Conservation (phyloP, 2,888 invertebrate genomes). For the Ochlodes sylvanus region DNA sequence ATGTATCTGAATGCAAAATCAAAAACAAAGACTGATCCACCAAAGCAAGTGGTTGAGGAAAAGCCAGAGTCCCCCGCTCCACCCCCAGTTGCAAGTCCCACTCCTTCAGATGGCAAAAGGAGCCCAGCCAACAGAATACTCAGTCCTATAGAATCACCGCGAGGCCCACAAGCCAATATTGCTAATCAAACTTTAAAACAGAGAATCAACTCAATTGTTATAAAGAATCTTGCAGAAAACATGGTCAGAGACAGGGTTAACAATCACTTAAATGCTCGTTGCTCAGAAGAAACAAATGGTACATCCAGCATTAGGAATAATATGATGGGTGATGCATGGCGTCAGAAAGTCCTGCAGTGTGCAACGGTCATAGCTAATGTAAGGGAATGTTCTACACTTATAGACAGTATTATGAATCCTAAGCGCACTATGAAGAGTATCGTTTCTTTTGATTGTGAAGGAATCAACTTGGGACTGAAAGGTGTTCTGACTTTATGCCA, state of each 20-base stretch:
- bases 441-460: conserved; percentile 96
- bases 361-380: conserved; percentile 92
- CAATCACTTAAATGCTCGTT: conserved; percentile 76
- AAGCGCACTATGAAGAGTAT: conserved; percentile 84
- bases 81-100: conserved; percentile 71
- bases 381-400: conserved; percentile 91
- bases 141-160: conserved; percentile 81
- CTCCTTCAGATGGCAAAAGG: conserved; percentile 75
- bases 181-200: conserved; percentile 93
- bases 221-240: conserved; percentile 95
- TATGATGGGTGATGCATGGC: conserved; percentile 90
- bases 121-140: conserved; percentile 80
- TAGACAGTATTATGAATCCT: conserved; percentile 89
- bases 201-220: conserved; percentile 93
- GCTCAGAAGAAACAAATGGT: conserved; percentile 74
- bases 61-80: conserved; percentile 68
- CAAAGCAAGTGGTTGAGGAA: conserved; percentile 77
- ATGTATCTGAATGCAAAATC: conserved; percentile 82
- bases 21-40: conserved; percentile 80
- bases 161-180: conserved; percentile 77
- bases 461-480: conserved; percentile 95
- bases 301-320: conserved; percentile 72
- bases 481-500: conserved; percentile 95
- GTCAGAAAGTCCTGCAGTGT: conserved; percentile 91
- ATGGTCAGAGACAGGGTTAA: conserved; percentile 84